Conservation (phyloP, 2,113 vertebrate species). For the Telmatochromis sp. region DNA sequence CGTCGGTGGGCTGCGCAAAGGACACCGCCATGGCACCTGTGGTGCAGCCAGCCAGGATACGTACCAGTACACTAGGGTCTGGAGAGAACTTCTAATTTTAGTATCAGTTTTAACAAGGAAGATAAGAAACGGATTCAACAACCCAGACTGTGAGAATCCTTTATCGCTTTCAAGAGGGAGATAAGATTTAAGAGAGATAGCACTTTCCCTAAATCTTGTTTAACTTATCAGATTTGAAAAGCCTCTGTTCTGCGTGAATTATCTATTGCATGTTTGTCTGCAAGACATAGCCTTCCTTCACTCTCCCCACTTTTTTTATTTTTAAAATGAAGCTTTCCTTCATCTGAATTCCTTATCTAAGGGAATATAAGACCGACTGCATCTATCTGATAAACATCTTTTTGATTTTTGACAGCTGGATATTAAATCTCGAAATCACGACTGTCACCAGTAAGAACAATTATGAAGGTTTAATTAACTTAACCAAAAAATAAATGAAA, state of each 20-base stretch:
- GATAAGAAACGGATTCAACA: background rate
- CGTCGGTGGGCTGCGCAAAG: slow-evolving; percentile 82
- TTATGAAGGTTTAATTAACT: background rate
- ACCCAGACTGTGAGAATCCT: background rate
- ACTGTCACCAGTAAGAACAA: background rate
- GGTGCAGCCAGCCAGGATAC: slow-evolving; percentile 78
- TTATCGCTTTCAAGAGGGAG: background rate
- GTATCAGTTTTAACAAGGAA: background rate
- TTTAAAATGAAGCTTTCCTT: background rate
- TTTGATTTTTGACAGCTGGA: background rate
- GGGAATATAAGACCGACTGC: background rate
- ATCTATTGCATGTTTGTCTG: background rate
- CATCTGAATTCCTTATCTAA: background rate
- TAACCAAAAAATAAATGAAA: background rate
- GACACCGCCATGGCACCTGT: slow-evolving; percentile 80
- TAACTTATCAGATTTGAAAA: background rate
- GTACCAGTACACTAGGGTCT: slow-evolving; percentile 63
- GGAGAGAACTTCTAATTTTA: background rate
- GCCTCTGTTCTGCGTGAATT: background rate
- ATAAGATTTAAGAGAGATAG: background rate
- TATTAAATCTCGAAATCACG: background rate
- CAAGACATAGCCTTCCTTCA: background rate
- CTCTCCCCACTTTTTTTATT: background rate
- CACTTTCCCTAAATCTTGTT: background rate
- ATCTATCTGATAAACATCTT: background rate